A percentile compares a stretch with the other conserved stretches of the same genome.
Conservation (phyloP, 2,113 vertebrate species). For the Tragelaphus imberbis region DNA sequence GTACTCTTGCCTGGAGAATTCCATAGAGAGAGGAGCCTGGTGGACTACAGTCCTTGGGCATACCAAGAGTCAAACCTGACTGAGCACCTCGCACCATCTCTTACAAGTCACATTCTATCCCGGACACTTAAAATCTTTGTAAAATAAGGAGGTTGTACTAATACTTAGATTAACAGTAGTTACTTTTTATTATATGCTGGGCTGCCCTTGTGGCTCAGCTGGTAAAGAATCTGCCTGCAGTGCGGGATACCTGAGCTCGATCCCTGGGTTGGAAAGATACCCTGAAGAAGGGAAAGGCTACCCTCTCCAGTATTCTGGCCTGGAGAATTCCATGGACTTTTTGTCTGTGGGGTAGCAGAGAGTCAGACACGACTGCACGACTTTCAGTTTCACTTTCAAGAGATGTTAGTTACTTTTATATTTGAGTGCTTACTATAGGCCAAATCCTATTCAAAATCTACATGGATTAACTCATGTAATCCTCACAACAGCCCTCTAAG, state of each 20-base stretch:
- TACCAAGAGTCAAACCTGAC: not conserved
- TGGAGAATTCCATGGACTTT: not conserved
- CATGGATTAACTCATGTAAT: not conserved
- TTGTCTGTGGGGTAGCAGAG: not conserved
- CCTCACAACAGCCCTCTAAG: not conserved
- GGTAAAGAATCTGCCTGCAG: not conserved
- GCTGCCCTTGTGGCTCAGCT: not conserved
- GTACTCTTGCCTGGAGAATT: not conserved
- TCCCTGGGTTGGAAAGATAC: not conserved
- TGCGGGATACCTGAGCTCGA: not conserved
- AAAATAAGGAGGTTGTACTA: slow-evolving; percentile 24
- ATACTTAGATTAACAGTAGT: not conserved
- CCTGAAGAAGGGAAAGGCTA: not conserved
- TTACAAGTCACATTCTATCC: not conserved
- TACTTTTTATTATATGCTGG: not conserved
- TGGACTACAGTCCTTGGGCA: not conserved
- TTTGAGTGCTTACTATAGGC: not conserved
- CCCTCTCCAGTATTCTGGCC: not conserved
- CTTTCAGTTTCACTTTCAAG: not conserved
- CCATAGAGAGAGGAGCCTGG: not conserved
- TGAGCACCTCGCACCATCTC: not conserved
- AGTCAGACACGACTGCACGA: not conserved
- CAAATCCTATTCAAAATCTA: slow-evolving; percentile 7
- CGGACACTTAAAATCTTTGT: slow-evolving; percentile 33
- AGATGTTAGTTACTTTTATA: not conserved